Base-by-base conservation (phyloP, 2,888 invertebrate species). In the Chydorus sphaericus region DNA sequence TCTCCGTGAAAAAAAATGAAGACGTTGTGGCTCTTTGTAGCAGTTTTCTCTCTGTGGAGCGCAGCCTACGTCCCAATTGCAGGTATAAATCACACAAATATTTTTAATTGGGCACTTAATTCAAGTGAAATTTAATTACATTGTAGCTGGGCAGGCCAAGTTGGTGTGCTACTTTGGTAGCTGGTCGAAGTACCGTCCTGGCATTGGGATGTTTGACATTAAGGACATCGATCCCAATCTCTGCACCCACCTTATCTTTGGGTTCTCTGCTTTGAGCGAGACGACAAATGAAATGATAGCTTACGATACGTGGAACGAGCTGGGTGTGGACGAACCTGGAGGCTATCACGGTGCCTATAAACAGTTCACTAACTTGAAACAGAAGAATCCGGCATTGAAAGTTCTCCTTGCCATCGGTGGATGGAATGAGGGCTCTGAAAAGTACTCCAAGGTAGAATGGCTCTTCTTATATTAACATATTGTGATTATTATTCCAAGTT, bases 181-280 rank as follows among this genome's bases (percentile, higher is more conserved):
- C 10, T 87, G 87, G 87, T 76, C 86, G 0, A 77, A 76, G 0
- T 85, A 85, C 63, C 76, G 86, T 33, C 67, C 66, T 0, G 78
- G 76, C 0, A 65, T 70, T 50, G 86, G 85, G 1, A 75, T 78
- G 65, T 85, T 81, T 62, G 73, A 77, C 8, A 77, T 84, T 0
- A 72, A 75, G 8, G 63, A 82, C 58, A 80, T 87, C 38, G 77
- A 85, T 62, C 75, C 83, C 0, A 67, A 67, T 7, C 69, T 83
- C 0, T 88, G 87, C 66, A 85, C 86, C 0, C 86, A 88, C 65
- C 56, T 83, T 48, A 75, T 85, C 14, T 89, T 86, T 65, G 70
- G 80, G 0, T 89, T 89, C 65, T 75, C 79, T 28, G 86, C 85
- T 0, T 71, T 86, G 8, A 67, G 75, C 37, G 67, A 75, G 37